phyloP scores from a whole-genome alignment of 2,797 vertebrate species.

The Protonibea diacanthus region DNA sequence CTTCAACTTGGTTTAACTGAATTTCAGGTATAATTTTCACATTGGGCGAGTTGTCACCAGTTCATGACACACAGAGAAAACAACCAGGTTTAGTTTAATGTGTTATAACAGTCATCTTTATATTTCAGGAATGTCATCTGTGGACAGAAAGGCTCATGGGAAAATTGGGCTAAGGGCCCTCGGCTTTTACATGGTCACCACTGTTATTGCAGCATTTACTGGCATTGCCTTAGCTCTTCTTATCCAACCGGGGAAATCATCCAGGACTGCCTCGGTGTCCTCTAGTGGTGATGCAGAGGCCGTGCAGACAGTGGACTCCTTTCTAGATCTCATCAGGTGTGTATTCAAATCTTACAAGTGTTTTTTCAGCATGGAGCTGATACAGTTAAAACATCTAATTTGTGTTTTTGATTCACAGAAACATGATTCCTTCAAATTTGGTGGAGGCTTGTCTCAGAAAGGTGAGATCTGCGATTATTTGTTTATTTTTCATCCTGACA shows the following conservation, averaged over 20 bases:
- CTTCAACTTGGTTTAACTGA: neutral
- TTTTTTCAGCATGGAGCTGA: neutral
- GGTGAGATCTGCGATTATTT: slow-evolving; percentile 74
- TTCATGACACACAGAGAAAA: neutral
- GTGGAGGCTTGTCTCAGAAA: slow-evolving; percentile 93
- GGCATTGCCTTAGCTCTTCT: slow-evolving; percentile 75
- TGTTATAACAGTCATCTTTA: neutral
- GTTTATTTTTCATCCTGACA: neutral
- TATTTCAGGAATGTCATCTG: slow-evolving; percentile 86
- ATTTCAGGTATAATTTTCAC: neutral
- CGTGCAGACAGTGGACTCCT: slow-evolving; percentile 86
- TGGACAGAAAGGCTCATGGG: slow-evolving; percentile 87
- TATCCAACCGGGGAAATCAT: slow-evolving; percentile 77
- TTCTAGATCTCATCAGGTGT: slow-evolving; percentile 90
- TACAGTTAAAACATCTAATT: neutral
- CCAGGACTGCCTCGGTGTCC: slow-evolving; percentile 47
- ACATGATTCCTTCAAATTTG: slow-evolving; percentile 90
- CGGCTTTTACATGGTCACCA: slow-evolving; percentile 88
- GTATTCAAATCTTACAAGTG: neutral
- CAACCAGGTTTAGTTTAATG: too few species aligned
- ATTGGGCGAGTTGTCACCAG: too few species aligned
- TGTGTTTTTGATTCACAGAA: slow-evolving; percentile 78
- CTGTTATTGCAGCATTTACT: slow-evolving; percentile 73
- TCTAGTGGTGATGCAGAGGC: slow-evolving; percentile 80
- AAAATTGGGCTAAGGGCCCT: slow-evolving; percentile 87